Evolutionary conservation across 2,797 vertebrate genomes (phyloP).

Genomic region (Tragelaphus eurycerus): DNA sequence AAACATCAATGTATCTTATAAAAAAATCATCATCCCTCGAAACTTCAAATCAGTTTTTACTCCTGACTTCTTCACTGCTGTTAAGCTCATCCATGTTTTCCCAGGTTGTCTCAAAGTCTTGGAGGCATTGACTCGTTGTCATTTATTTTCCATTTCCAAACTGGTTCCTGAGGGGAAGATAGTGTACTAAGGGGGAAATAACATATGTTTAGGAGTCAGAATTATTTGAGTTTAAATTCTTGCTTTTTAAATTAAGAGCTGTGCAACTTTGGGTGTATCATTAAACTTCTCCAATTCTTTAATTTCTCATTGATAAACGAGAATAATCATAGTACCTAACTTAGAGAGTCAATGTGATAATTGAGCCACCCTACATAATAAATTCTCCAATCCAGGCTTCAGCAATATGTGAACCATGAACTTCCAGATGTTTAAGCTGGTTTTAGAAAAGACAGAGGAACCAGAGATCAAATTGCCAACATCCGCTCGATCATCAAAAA

Average conservation of each 20-base stretch:
- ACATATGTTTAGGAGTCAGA: not conserved
- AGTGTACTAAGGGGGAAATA: not conserved
- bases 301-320: not conserved
- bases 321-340: not conserved
- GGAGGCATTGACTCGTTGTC: not conserved
- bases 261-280: not conserved
- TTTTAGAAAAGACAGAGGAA: too few species aligned
- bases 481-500: too few species aligned
- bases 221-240: not conserved
- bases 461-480: too few species aligned
- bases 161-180: not conserved
- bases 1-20: not conserved
- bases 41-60: not conserved
- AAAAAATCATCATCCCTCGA: not conserved
- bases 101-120: not conserved
- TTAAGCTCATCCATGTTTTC: constrained; percentile 6
- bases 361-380: not conserved
- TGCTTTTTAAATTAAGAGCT: not conserved
- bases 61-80: not conserved
- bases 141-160: not conserved
- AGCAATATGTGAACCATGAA: too few species aligned
- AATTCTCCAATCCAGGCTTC: too few species aligned
- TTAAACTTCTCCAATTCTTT: not conserved
- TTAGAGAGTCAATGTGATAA: not conserved
- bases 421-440: too few species aligned